A percentile compares a stretch with the other conserved stretches of the same genome.
Conservation (phyloP, 1,140 invertebrate genomes). For the Tetramorium alpestre region DNA sequence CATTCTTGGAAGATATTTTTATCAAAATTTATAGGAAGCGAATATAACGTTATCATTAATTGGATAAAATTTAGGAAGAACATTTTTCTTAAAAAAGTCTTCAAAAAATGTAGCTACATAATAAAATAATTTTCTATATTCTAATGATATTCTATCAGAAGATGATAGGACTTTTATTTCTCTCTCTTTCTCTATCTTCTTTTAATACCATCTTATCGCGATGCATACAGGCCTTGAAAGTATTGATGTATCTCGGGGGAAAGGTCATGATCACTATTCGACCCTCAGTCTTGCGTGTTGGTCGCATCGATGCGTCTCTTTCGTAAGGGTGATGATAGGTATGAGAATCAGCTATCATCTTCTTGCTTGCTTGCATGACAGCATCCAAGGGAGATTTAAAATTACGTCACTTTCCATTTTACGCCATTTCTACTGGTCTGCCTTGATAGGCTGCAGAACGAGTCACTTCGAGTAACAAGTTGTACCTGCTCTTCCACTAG, state of each 20-base stretch:
- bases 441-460: slow-evolving; percentile 40
- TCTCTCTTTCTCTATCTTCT: slow-evolving; percentile 11
- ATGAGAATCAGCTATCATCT: slow-evolving; percentile 7
- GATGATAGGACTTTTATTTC: not conserved
- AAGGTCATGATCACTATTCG: slow-evolving; percentile 71
- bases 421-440: slow-evolving; percentile 45
- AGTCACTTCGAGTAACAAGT: slow-evolving; percentile 29
- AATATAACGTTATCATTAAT: not conserved
- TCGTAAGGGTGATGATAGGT: slow-evolving; percentile 30
- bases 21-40: not conserved
- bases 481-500: not conserved
- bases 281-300: slow-evolving; percentile 25
- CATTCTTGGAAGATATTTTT: not conserved
- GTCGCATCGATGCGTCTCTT: slow-evolving; percentile 8
- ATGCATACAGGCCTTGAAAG: slow-evolving; percentile 14
- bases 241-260: slow-evolving; percentile 65
- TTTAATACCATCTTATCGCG: slow-evolving; percentile 36
- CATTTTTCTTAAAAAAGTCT: not conserved
- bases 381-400: slow-evolving; percentile 42
- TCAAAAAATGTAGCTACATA: not conserved
- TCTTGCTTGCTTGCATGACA: slow-evolving; percentile 27
- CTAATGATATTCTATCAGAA: not conserved
- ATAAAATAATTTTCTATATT: not conserved
- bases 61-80: not conserved
- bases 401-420: slow-evolving; percentile 70